phyloP scores from a whole-genome alignment of 2,797 vertebrate genomes.

The Peromyscus nudipes region DNA sequence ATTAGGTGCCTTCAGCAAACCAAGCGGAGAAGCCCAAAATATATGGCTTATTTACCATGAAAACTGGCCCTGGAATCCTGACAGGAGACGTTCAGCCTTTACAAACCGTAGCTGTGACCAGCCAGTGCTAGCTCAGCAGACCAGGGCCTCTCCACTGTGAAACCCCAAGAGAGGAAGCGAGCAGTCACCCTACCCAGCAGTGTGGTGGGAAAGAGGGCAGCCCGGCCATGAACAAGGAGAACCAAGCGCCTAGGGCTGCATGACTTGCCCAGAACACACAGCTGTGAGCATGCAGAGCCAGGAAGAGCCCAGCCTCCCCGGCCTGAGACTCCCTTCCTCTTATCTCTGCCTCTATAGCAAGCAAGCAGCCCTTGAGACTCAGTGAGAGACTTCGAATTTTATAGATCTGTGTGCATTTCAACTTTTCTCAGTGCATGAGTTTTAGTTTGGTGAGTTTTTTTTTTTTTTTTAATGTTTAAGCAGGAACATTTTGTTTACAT shows the following conservation, averaged over 20 bases:
- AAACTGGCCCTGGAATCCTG: not conserved
- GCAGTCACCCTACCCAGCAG: not conserved
- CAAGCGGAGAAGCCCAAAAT: not conserved
- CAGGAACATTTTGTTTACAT: not conserved
- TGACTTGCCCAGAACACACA: not conserved
- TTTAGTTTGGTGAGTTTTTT: not conserved
- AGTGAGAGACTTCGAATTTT: not conserved
- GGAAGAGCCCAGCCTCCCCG: not conserved
- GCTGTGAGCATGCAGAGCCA: not conserved
- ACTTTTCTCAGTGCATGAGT: not conserved
- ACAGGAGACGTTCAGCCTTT: not conserved
- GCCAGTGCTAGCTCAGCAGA: not conserved
- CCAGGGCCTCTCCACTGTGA: not conserved
- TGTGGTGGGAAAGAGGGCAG: not conserved
- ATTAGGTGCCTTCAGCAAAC: not conserved
- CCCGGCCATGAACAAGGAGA: not conserved
- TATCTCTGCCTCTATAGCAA: not conserved
- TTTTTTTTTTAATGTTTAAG: not conserved
- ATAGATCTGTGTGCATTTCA: not conserved
- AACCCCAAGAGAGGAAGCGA: accelerated
- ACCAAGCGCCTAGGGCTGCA: not conserved
- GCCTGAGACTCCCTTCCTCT: not conserved
- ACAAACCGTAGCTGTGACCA: not conserved
- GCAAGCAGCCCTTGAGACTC: accelerated
- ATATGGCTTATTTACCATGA: not conserved